Evolutionary conservation across 2,797 vertebrate species (phyloP).

Genomic region (Siniperca obscura): DNA sequence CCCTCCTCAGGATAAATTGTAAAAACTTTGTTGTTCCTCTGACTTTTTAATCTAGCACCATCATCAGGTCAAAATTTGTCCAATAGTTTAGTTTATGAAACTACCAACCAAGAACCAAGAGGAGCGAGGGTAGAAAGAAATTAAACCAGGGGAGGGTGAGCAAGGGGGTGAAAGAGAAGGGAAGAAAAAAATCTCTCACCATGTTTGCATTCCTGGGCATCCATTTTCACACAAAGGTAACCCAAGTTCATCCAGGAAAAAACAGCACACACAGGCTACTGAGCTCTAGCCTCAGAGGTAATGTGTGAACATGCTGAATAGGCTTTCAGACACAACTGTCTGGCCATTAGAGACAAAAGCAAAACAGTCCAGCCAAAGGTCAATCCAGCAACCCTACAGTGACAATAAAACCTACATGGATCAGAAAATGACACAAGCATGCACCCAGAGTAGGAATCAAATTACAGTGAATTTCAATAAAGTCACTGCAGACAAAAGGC

Average conservation of each 20-base stretch:
- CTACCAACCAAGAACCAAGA: not conserved
- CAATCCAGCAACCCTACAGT: constrained; percentile 11
- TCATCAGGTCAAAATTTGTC: not conserved
- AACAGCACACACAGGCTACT: constrained; percentile 35
- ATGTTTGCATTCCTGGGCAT: constrained; percentile 55
- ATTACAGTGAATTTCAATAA: constrained; percentile 25
- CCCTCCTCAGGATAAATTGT: not conserved
- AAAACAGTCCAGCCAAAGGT: constrained; percentile 43
- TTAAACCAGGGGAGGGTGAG: not conserved
- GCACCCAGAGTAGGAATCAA: constrained; percentile 18
- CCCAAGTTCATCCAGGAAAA: constrained; percentile 51
- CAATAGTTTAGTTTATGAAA: not conserved
- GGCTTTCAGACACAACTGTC: constrained; percentile 32
- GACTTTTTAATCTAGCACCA: no score
- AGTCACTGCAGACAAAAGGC: constrained; percentile 20
- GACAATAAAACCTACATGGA: constrained; percentile 28
- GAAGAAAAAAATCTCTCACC: constrained; percentile 60
- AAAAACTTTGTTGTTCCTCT: not conserved
- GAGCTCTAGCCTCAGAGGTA: constrained; percentile 25
- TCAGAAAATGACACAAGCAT: constrained; percentile 28
- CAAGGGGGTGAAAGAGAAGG: constrained; percentile 1
- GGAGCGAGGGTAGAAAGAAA: not conserved
- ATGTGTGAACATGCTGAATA: constrained; percentile 49
- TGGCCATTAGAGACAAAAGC: constrained; percentile 34
- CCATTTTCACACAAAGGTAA: constrained; percentile 65